Evolutionary conservation across 1,140 invertebrate species (phyloP).

Genomic region (Myzus persicae): DNA sequence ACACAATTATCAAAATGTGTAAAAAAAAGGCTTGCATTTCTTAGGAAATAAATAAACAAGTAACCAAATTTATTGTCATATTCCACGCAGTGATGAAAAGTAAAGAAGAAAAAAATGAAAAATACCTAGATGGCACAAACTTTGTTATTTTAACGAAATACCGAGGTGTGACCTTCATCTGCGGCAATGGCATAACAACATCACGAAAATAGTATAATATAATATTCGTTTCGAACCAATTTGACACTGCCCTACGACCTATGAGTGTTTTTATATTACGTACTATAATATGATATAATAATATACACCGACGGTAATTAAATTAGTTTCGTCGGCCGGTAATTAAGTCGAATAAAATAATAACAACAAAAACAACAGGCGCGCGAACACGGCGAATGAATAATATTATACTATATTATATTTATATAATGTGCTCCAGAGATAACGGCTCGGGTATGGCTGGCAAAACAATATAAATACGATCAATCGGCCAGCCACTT

Average conservation of each 20-base stretch:
- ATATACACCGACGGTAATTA: neutral
- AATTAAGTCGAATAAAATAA: neutral
- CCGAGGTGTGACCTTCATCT: neutral
- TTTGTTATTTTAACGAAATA: neutral
- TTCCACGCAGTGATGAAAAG: neutral
- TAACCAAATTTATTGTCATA: neutral
- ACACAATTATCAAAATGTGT: no score
- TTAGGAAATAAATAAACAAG: no score
- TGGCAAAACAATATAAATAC: conserved; percentile 23
- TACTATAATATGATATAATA: neutral
- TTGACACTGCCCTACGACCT: neutral
- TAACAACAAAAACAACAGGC: neutral
- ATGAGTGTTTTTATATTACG: neutral
- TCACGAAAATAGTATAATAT: neutral
- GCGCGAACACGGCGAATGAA: neutral
- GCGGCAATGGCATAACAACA: neutral
- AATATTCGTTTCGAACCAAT: neutral
- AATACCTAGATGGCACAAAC: neutral
- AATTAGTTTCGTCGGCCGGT: neutral
- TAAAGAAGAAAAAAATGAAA: neutral
- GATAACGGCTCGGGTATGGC: neutral
- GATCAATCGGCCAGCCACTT: neutral
- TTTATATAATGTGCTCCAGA: neutral
- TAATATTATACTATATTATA: neutral
- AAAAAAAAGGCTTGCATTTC: no score